Base-by-base conservation (phyloP, 2,797 vertebrate species). In the Bryconaethiops microstoma region DNA sequence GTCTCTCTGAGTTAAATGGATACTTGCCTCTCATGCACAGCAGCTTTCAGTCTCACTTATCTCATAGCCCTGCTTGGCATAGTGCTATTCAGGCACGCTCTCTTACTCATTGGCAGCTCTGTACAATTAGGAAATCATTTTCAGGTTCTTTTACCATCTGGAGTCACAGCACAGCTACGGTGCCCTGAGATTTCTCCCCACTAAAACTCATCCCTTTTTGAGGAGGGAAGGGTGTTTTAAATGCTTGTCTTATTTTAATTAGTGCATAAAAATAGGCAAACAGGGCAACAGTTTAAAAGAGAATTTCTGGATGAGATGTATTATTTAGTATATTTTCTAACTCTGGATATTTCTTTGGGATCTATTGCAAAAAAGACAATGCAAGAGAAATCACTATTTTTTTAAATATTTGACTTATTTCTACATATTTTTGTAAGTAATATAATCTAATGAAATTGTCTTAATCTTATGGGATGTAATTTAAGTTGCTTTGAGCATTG, bases 1-100 rank as follows among this genome's bases (percentile, higher is more conserved):
- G 88, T 57, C 65, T 80, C 79, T 78, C 42, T 21, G 16, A 68
- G 79, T 17, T 50, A 45, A 84, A 71, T 45, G 69, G 48, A 59
- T 78, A 19, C 72, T 65, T 83, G 64, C 50, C 54, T 54, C n/a
- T 29, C 50, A 35, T 45, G 19, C 75, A 40, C 50, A 76, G 23
- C 60, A 7, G 12, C 54, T 21, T 59, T 79, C 50, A 19, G 25
- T 54, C 29, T 19, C 21, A 35, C 23, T 63, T 62, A 59, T 21
- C 55, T 57, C 64, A 29, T 40, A 52, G 60, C 60, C 8, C 9
- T 48, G 23, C 73, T 59, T 59, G 13, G 54, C 50, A 65, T 52
- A 70, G 10, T 25, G 57, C 45, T 81, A 14, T n/a, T 40, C 40
- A 8, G 39, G 35, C 35, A 6, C 62, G 6, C 16, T 19, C 10